Conservation (phyloP, 1,140 invertebrate species). For the Ctenoplectra terminalis region DNA sequence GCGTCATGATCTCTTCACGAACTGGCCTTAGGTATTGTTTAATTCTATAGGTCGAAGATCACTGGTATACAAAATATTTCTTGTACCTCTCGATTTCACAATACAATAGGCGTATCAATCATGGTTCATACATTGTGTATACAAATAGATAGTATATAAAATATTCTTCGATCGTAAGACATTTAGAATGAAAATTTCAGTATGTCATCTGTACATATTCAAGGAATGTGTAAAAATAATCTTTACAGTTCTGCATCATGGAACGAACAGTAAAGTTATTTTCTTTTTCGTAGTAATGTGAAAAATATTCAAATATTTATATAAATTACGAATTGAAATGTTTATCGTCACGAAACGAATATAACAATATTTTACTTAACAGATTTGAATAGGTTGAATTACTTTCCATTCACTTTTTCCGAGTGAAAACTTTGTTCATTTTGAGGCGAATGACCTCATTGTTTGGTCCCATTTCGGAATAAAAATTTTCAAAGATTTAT, state of each 20-base stretch:
- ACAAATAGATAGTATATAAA: conserved; percentile 56
- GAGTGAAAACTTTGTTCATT: conserved; percentile 1
- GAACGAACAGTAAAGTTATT: neutral
- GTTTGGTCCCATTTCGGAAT: conserved; percentile 5
- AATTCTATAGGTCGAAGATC: conserved; percentile 8
- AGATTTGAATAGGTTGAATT: conserved; percentile 1
- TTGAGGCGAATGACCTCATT: conserved; percentile 10
- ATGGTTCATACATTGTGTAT: neutral
- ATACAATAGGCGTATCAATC: neutral
- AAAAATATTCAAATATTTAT: neutral
- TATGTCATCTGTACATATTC: neutral
- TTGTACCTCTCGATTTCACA: neutral
- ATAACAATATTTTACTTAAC: neutral
- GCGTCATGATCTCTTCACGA: neutral
- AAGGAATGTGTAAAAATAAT: neutral
- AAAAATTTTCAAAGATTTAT: neutral
- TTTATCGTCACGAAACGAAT: neutral
- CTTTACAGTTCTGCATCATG: neutral
- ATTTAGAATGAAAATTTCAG: conserved; percentile 2
- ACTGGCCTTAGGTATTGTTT: conserved; percentile 6
- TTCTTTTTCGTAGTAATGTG: neutral
- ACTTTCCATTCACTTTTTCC: neutral
- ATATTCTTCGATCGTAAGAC: conserved; percentile 40
- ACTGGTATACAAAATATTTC: conserved; percentile 58
- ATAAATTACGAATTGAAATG: neutral